These are phyloP conservation scores for Cheilosia vulpina DNA, from an alignment of 2,888 invertebrate species.

Conservation along the genomic window DNA sequence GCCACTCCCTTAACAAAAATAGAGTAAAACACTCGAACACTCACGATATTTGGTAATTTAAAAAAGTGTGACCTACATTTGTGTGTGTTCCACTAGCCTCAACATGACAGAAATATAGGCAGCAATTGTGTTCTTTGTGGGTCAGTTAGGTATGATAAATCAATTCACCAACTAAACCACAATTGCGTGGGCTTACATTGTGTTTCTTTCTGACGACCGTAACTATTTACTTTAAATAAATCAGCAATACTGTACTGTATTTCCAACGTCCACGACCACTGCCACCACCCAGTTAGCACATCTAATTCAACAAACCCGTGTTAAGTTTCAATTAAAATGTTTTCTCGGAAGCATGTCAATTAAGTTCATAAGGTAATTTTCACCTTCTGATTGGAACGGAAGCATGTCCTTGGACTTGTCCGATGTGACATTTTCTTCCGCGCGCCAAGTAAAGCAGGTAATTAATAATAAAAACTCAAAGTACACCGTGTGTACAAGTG, in stretches of 20 bases:
- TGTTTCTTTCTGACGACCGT: neutral
- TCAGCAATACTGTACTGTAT: slow-evolving; percentile 1
- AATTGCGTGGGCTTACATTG: slow-evolving; percentile 12
- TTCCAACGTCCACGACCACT: neutral
- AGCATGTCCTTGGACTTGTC: slow-evolving; percentile 64
- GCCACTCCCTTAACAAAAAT: neutral
- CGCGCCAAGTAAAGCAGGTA: slow-evolving; percentile 34
- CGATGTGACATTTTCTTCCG: slow-evolving; percentile 47
- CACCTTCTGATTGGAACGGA: slow-evolving; percentile 53
- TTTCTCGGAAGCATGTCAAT: slow-evolving; percentile 5
- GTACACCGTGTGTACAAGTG: slow-evolving; percentile 5
- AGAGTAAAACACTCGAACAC: neutral
- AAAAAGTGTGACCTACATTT: neutral
- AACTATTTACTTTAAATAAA: neutral
- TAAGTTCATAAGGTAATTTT: slow-evolving; percentile 36
- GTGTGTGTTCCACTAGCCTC: neutral
- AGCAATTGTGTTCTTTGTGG: too few relatives aligned
- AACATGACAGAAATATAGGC: neutral
- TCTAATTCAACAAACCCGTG: slow-evolving; percentile 26
- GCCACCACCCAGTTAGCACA: neutral
- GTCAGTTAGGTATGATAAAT: neutral
- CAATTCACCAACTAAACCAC: neutral
- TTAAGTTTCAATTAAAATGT: slow-evolving; percentile 36
- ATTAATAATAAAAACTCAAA: slow-evolving; percentile 34
- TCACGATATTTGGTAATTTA: slow-evolving; percentile 9